Evolutionary conservation across 1,140 invertebrate species (phyloP), one percentile per base, ranked within the genome.

Genomic region (Pantala flavescens): DNA sequence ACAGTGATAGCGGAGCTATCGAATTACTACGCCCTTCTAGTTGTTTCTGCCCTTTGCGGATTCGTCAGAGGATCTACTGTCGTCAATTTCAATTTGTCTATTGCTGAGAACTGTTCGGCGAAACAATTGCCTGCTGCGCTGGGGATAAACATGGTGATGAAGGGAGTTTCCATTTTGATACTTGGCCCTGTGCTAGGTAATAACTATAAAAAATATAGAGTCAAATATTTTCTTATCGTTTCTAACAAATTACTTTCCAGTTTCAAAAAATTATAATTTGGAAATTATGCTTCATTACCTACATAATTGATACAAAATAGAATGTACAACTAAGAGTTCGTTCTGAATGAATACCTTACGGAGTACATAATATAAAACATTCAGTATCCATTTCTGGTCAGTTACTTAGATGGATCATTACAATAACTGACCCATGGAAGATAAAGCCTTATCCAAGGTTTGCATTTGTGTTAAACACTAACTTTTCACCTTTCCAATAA

Each of bases 111-210:
- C 79, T 90, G 89, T 71, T 87, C 88, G 0, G 80, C 91, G 75
- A 89, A 91, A 77, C 91, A 90, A 79, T 80, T 91, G 76, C 90
- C 91, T 0, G 89, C 89, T 24, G 91, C 90, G 28, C 90, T 90
- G 79, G 90, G 91, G 28, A 84, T 91, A 74, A 90, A 90, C 78
- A 89, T 91, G 87, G 90, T 92, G 55, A 88, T 87, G 75, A 92
- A 92, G 79, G 91, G 90, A 24, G 78, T 90, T 0, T 88, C 90
- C 77, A 90, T 91, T 21, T 85, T 90, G 11, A 78, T 82, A 11
- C 85, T 92, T 71, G 90, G 90, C 72, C 90, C 91, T 14, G 72
- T 91, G 75, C 87, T 91, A 78, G 91, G 90, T 92, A 82, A 85
- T 82, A 42, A 23, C 70, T 73, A 3, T 16, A 71, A 63, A 71